Percentiles rank a stretch among this genome's conserved stretches.
phyloP scores from a whole-genome alignment of 2,113 vertebrate species.

The Heloderma charlesbogerti region DNA sequence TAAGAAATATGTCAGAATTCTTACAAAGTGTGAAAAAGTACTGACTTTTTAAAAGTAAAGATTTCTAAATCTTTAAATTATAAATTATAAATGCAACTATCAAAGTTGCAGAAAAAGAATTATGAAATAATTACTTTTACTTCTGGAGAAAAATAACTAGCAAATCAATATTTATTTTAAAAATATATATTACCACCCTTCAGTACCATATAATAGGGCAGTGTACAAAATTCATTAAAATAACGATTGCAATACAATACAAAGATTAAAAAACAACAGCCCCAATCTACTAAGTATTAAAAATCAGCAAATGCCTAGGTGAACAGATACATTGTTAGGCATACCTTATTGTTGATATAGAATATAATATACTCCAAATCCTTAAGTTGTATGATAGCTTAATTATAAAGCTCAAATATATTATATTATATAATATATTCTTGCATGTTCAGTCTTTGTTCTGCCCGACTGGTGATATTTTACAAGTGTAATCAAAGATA shows the following conservation, averaged over 20 bases:
- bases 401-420: neutral
- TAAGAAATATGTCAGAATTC: neutral
- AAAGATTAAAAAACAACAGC: too few species aligned
- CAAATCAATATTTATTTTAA: neutral
- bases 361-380: neutral
- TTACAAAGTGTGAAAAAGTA: neutral
- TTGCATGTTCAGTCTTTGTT: slow-evolving; percentile 55
- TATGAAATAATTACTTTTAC: neutral
- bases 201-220: too few species aligned
- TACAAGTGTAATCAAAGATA: slow-evolving; percentile 49
- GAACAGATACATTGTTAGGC: slow-evolving; percentile 15
- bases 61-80: too few species aligned
- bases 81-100: too few species aligned
- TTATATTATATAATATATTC: neutral
- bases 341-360: neutral
- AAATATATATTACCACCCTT: too few species aligned
- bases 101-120: slow-evolving; percentile 25
- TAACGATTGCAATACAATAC: too few species aligned
- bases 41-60: neutral
- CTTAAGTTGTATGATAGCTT: neutral
- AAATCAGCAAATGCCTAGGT: too few species aligned
- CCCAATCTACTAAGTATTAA: too few species aligned
- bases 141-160: neutral
- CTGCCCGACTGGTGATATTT: slow-evolving; percentile 47
- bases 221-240: too few species aligned